Base-by-base conservation (phyloP, 2,797 vertebrate species). In the Merluccius polli region DNA sequence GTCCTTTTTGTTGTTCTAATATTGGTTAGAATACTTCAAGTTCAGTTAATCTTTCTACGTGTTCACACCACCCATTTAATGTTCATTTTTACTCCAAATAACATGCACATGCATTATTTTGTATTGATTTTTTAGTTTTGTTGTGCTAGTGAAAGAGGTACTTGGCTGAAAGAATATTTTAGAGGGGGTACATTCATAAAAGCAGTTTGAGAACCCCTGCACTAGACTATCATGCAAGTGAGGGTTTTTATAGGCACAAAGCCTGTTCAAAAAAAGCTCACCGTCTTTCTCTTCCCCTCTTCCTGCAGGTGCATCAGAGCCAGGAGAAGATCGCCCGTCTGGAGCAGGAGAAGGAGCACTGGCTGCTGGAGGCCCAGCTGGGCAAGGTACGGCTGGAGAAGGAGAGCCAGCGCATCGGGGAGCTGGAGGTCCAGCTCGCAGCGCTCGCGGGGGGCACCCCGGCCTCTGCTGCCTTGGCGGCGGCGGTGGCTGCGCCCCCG, bases 321-420 rank as follows among this genome's bases (percentile, higher is more conserved):
- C 95, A 95, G 91, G 97, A 98, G 91, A 99, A 99, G 92, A 98
- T 99, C 67, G 92, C 95, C 67, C 96, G 96, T 77, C 92, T 99
- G 87, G 98, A 99, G 87, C 98, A 99, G 89, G 98, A 99, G 91
- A 99, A 98, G 87, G 98, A 99, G 76, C 98, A 99, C 87, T 99
- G 98, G 98, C 96, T 99, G 90, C 90, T 99, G 84, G 98, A 99
- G 91, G 96, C 97, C 48, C 97, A 99, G 85, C 89, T 99, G 79
- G 96, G 96, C 78, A 97, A 95, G 92, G 97, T 99, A 89, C 95
- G 97, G 73, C 84, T 99, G 76, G 97, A 99, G 89, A 99, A 97
- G 88, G 98, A 99, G 92, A 97, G 93, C 86, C 95, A 95, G 84
- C 94, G 95, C 71, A 94, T 95, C 73, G 83, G 87, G 0, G 94